phyloP scores from a whole-genome alignment of 1,140 invertebrate genomes.

The Bicyclus anynana region DNA sequence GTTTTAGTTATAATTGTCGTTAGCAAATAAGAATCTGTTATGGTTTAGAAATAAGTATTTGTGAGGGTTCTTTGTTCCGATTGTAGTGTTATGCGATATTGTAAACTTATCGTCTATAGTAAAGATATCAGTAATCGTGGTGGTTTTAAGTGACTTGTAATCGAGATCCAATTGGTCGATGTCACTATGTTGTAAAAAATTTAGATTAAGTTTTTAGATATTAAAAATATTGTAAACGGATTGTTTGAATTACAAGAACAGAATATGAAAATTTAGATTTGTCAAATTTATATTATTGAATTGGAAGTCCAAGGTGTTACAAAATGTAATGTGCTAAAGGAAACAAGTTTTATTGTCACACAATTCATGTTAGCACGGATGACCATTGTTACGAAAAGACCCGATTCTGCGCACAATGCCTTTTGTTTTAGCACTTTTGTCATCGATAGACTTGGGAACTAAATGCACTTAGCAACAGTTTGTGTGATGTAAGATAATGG shows the following conservation, averaged over 20 bases:
- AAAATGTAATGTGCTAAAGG: conserved; percentile 9
- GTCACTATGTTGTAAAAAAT: background rate
- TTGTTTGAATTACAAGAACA: background rate
- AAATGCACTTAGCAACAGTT: conserved; percentile 19
- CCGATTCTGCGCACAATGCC: conserved; percentile 14
- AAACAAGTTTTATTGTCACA: conserved; percentile 4
- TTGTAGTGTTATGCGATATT: background rate
- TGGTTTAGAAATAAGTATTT: conserved; percentile 1
- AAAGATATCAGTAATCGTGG: background rate
- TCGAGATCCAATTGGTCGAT: background rate
- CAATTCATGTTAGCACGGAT: conserved; percentile 12
- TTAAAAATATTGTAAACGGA: too few species aligned
- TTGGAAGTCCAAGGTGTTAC: background rate
- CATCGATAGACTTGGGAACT: conserved; percentile 14
- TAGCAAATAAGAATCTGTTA: background rate
- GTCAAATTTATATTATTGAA: background rate
- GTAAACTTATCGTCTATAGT: background rate
- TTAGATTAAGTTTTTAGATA: too few species aligned
- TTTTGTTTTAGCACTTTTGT: conserved; percentile 19
- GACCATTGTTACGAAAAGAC: conserved; percentile 20
- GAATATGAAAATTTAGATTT: background rate
- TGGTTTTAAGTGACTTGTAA: background rate
- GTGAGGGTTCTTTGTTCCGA: background rate
- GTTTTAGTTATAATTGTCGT: background rate
- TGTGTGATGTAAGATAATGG: background rate